phyloP scores from a whole-genome alignment of 2,113 vertebrate genomes.

The Etheostoma spectabile region DNA sequence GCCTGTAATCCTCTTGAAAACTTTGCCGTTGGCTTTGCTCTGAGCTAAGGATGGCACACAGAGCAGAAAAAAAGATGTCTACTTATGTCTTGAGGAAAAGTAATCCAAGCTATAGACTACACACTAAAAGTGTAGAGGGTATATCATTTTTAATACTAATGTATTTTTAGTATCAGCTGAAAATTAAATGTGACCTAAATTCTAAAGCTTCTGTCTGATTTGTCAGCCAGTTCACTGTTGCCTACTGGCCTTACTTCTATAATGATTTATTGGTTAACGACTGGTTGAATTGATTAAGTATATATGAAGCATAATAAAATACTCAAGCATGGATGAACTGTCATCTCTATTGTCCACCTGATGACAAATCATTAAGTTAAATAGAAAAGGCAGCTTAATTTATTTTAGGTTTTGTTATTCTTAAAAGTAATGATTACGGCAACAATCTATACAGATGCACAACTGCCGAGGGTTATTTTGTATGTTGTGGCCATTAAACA shows the following conservation, averaged over 20 bases:
- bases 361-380: conserved; percentile 10
- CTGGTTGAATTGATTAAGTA: conserved; percentile 4
- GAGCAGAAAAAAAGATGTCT: conserved; percentile 15
- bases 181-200: not conserved
- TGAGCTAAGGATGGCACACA: conserved; percentile 41
- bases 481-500: conserved; percentile 2
- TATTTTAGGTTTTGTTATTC: not conserved
- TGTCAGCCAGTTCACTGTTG: not conserved
- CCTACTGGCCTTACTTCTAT: not conserved
- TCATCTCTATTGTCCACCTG: conserved; percentile 7
- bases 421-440: not conserved
- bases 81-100: conserved; percentile 1
- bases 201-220: not conserved
- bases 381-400: conserved; percentile 1
- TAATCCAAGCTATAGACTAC: conserved; percentile 4
- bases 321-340: conserved; percentile 5
- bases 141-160: not conserved
- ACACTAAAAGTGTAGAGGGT: conserved; percentile 1
- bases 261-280: conserved; percentile 7
- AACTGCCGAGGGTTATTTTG: conserved; percentile 2
- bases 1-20: conserved; percentile 79
- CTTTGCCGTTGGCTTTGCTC: conserved; percentile 57
- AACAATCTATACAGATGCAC: not conserved
- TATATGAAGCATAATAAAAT: conserved; percentile 7
- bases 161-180: not conserved